Evolutionary conservation across 1,140 invertebrate genomes (phyloP).

Genomic region (Notospermus geniculatus): DNA sequence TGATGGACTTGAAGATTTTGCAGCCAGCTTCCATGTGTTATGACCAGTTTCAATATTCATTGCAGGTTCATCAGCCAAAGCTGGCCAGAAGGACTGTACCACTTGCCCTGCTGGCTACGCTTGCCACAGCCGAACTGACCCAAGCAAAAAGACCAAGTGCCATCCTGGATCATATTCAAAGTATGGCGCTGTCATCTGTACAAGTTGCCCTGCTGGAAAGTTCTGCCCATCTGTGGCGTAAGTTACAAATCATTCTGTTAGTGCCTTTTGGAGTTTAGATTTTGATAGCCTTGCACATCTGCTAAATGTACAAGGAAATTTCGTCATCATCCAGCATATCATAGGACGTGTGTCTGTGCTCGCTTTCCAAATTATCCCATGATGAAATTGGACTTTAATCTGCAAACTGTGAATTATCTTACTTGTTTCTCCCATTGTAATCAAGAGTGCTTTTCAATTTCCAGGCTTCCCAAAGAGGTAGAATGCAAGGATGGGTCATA

Average conservation of each 20-base stretch:
- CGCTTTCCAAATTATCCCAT: no score
- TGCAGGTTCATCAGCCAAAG: no score
- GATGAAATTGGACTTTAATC: no score
- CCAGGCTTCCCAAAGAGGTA: constrained; percentile 7
- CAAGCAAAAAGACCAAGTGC: no score
- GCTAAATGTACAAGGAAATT: constrained; percentile 32
- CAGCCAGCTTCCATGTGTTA: no score
- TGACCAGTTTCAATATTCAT: no score
- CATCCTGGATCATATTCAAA: no score
- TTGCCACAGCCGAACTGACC: constrained; percentile 24
- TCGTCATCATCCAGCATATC: constrained; percentile 17
- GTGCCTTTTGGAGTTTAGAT: constrained; percentile 25
- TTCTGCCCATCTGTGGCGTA: neutral
- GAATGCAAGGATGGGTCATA: constrained; percentile 14
- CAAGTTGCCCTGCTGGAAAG: constrained; percentile 32
- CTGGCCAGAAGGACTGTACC: constrained; percentile 31
- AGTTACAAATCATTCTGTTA: neutral
- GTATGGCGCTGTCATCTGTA: constrained; percentile 26
- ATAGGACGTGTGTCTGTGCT: neutral
- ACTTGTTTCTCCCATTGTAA: neutral
- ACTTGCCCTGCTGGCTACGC: constrained; percentile 36
- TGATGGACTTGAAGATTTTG: no score
- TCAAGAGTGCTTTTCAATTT: neutral
- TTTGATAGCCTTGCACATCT: constrained; percentile 27
- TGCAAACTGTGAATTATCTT: neutral